Conservation (phyloP, 2,797 vertebrate species). For the Leptatherina wallacei region DNA sequence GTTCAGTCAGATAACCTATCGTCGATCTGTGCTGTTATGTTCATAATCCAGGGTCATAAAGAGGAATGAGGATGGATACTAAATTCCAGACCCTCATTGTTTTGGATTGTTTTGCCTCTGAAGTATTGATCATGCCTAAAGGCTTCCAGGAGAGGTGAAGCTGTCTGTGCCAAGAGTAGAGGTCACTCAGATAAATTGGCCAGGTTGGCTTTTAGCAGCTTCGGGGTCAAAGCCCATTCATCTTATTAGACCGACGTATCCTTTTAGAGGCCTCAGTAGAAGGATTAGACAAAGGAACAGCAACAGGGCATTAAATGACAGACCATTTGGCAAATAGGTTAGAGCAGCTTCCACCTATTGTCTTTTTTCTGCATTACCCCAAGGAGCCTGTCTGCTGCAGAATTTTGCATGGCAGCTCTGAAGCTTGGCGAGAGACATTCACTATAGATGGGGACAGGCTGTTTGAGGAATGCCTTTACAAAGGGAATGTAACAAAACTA, state of each 20-base stretch:
- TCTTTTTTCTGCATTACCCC: slow-evolving; percentile 68
- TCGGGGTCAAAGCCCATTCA: slow-evolving; percentile 93
- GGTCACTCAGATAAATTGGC: slow-evolving; percentile 93
- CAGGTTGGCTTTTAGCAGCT: slow-evolving; percentile 92
- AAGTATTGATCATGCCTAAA: slow-evolving; percentile 87
- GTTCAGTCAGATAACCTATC: not conserved
- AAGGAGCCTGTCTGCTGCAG: slow-evolving; percentile 54
- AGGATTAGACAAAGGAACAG: slow-evolving; percentile 91
- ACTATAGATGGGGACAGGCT: slow-evolving; percentile 1
- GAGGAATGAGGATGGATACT: slow-evolving; percentile 25
- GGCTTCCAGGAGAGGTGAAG: slow-evolving; percentile 83
- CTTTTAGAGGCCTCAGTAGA: slow-evolving; percentile 90
- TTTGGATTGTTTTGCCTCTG: slow-evolving; percentile 76
- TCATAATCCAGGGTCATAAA: slow-evolving; percentile 37
- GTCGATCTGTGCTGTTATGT: slow-evolving; percentile 6
- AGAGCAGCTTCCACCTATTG: slow-evolving; percentile 77
- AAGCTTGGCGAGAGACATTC: slow-evolving; percentile 53
- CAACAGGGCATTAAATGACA: slow-evolving; percentile 75
- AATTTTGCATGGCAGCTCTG: slow-evolving; percentile 63
- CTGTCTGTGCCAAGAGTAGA: slow-evolving; percentile 76
- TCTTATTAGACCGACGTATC: slow-evolving; percentile 91
- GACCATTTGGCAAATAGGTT: slow-evolving; percentile 82
- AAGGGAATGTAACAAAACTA: slow-evolving; percentile 32
- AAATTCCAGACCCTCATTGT: slow-evolving; percentile 63
- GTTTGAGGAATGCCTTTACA: slow-evolving; percentile 36